Base-by-base conservation (phyloP, 2,113 vertebrate species). In the Hyaena hyaena region DNA sequence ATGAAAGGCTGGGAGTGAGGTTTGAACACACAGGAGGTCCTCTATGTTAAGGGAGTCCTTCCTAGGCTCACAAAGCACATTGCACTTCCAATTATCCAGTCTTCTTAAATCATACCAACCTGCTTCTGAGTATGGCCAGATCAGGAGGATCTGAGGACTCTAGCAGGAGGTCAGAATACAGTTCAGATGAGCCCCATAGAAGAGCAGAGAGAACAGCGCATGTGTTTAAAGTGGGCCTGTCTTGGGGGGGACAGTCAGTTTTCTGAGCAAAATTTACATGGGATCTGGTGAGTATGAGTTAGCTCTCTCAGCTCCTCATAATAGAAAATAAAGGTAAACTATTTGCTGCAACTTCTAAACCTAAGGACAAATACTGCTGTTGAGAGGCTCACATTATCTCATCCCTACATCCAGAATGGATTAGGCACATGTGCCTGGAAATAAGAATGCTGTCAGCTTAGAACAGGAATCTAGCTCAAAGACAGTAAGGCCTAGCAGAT, bases 261-360 rank as follows among this genome's bases (percentile, higher is more conserved):
- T 93, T 76, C 53, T 77, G 50, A 53, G 58, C 43, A 87, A 68
- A 88, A 65, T 17, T 35, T 81, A 15, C 8, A 16, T 31, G 33
- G 10, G 69, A 84, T 55, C 45, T 84, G 63, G 12, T 80, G 19
- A 86, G 39, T 84, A 66, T 66, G 7, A 96, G 68, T 82, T 81
- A 66, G 63, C 7, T 26, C 19, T 87, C 68, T 89, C 10, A 0
- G 45, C 35, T 65, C 17, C 61, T 93, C 50, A 48, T 73, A n/a
- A 90, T 35, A 95, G 58, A 95, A 96, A 97, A 84, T 48, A n/a
- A 58, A 84, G 69, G 14, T 39, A 84, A 92, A 96, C 33, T 88
- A 84, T 45, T 82, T 77, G 43, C 84, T 65, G 23, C 26, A 76
- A 65, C n/a, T 55, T 81, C 88, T 96, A 95, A 87, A 92, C 53